Percentiles rank a stretch among this genome's conserved stretches.
phyloP scores from a whole-genome alignment of 2,113 vertebrate species.

The Macaca mulatta region DNA sequence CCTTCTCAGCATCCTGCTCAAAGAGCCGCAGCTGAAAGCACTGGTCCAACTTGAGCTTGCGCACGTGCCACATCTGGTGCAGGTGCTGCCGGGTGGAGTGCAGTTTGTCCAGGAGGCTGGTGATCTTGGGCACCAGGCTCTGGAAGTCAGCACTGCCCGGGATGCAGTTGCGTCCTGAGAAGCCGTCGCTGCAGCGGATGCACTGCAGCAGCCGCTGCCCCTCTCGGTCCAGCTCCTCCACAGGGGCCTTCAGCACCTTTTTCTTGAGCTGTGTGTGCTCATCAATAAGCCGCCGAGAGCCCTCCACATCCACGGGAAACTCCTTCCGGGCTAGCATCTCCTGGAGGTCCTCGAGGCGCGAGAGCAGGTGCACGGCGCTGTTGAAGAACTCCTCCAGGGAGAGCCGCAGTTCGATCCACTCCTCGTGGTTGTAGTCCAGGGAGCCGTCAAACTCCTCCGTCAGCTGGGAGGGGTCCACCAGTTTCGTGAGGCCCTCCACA shows the following conservation, averaged over 20 bases:
- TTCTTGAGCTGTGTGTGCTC: constrained; percentile 98
- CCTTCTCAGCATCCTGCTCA: constrained; percentile 99
- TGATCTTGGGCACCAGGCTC: constrained; percentile 97
- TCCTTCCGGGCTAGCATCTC: constrained; percentile 97
- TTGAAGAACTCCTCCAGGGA: constrained; percentile 97
- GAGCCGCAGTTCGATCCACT: constrained; percentile 96
- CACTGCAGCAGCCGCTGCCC: constrained; percentile 97
- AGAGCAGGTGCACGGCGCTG: constrained; percentile 95
- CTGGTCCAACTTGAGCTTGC: constrained; percentile 98
- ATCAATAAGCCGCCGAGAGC: constrained; percentile 95
- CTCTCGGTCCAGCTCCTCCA: constrained; percentile 97
- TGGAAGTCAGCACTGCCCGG: constrained; percentile 98
- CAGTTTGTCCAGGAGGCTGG: constrained; percentile 97
- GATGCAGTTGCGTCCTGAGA: constrained; percentile 96
- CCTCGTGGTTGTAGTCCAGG: constrained; percentile 97
- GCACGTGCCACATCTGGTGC: constrained; percentile 98
- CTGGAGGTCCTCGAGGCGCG: constrained; percentile 96
- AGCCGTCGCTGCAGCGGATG: constrained; percentile 95
- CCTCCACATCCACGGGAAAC: constrained; percentile 97
- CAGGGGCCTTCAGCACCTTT: constrained; percentile 97
- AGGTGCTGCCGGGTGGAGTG: constrained; percentile 98
- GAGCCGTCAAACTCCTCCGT: constrained; percentile 98
- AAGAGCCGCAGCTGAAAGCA: constrained; percentile 98
- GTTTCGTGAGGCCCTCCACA: constrained; percentile 96
- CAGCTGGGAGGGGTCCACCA: constrained; percentile 98